These are phyloP conservation scores for Bos indicus DNA, from an alignment of 2,113 vertebrate species.

Conservation along the genomic window DNA sequence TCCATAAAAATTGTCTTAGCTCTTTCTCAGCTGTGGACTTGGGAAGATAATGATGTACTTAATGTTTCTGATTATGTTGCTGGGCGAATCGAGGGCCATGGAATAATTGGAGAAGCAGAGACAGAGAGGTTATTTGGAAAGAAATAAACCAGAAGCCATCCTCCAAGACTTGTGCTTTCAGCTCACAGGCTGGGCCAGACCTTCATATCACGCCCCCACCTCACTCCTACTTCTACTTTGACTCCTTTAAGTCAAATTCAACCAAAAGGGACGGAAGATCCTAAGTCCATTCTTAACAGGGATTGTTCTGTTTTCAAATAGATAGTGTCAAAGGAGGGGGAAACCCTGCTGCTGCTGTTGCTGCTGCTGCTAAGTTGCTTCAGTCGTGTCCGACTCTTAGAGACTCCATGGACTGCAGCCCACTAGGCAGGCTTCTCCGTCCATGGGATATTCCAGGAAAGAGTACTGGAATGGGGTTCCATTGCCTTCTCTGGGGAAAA, in stretches of 20 bases:
- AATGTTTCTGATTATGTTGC: conserved; percentile 51
- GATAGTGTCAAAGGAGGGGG: neutral
- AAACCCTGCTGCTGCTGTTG: too few species aligned
- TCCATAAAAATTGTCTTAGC: conserved; percentile 52
- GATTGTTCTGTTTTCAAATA: conserved; percentile 5
- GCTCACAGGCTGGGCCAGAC: neutral
- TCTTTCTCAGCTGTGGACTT: conserved; percentile 45
- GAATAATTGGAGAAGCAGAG: conserved; percentile 23
- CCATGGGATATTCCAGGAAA: too few species aligned
- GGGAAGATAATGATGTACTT: conserved; percentile 53
- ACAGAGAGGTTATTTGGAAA: neutral
- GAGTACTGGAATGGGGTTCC: too few species aligned
- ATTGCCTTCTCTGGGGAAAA: neutral
- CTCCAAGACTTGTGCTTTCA: neutral
- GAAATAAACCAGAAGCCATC: neutral
- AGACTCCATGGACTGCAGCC: too few species aligned
- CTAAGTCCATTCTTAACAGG: neutral
- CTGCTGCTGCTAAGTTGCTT: too few species aligned
- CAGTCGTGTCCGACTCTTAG: rapidly evolving
- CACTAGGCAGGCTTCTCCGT: too few species aligned
- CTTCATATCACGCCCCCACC: neutral
- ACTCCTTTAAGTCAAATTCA: neutral
- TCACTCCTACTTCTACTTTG: neutral
- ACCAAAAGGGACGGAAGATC: neutral
- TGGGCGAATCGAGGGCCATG: neutral